These are phyloP conservation scores for Chlorops oryzae DNA, from an alignment of 1,140 invertebrate species.

Conservation along the genomic window DNA sequence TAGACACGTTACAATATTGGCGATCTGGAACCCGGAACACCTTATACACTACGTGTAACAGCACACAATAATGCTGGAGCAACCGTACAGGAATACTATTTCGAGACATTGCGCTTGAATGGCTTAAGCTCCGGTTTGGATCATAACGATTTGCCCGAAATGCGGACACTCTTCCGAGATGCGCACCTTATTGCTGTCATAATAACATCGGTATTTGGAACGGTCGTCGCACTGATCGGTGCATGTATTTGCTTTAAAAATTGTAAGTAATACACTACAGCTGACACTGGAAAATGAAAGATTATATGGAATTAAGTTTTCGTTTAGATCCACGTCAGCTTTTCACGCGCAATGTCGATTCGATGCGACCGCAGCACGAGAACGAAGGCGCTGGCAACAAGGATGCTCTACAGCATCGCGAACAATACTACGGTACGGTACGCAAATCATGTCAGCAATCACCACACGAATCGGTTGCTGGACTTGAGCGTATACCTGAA, in stretches of 20 bases:
- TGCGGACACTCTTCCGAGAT: constrained; percentile 49
- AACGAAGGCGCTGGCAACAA: constrained; percentile 14
- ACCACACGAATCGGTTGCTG: constrained; percentile 50
- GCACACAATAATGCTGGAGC: constrained; percentile 67
- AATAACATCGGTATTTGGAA: constrained; percentile 50
- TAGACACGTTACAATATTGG: constrained; percentile 52
- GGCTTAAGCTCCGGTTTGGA: constrained; percentile 50
- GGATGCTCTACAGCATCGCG: constrained; percentile 48
- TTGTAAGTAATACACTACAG: constrained; percentile 48
- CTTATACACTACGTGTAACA: constrained; percentile 60
- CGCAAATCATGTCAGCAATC: constrained; percentile 52
- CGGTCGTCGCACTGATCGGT: constrained; percentile 49
- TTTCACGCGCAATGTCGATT: constrained; percentile 24
- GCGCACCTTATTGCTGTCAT: constrained; percentile 50
- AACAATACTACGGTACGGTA: constrained; percentile 56
- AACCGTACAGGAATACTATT: constrained; percentile 59
- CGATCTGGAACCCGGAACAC: constrained; percentile 60
- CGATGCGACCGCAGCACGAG: constrained; percentile 22
- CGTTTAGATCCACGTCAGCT: constrained; percentile 25
- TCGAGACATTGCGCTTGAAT: constrained; percentile 55
- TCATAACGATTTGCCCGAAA: constrained; percentile 40
- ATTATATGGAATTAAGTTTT: neutral
- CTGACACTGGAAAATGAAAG: neutral
- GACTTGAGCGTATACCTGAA: constrained; percentile 54
- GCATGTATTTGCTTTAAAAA: constrained; percentile 53